A percentile compares a stretch with the other conserved stretches of the same genome.
phyloP scores from a whole-genome alignment of 2,797 vertebrate genomes.

The Buphagus erythrorhynchus region DNA sequence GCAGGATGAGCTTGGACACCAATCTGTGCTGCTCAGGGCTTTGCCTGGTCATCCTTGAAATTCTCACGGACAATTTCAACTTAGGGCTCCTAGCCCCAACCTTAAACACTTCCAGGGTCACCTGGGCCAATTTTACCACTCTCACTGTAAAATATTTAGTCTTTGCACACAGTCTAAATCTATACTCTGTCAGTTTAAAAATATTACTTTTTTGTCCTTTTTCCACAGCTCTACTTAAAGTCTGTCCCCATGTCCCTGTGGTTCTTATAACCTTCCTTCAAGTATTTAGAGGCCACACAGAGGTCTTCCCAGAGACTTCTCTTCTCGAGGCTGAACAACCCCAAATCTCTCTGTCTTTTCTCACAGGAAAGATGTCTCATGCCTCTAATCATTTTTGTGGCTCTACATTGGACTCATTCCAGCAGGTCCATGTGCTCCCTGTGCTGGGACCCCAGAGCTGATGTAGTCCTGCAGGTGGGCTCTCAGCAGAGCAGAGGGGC shows the following conservation, averaged over 20 bases:
- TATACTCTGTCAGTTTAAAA: not conserved
- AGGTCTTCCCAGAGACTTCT: not conserved
- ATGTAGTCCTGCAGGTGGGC: fast-evolving
- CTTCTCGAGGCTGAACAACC: not conserved
- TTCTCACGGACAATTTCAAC: not conserved
- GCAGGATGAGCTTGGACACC: not conserved
- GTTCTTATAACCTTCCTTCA: not conserved
- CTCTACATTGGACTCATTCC: not conserved
- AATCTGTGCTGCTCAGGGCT: not conserved
- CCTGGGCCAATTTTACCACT: not conserved
- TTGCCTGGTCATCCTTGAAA: not conserved
- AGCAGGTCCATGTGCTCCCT: fast-evolving
- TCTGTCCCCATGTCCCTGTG: not conserved
- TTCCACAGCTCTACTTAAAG: not conserved
- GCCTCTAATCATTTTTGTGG: not conserved
- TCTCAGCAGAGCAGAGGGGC: not conserved
- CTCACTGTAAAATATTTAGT: not conserved
- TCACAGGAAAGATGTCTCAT: not conserved
- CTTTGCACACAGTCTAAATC: not conserved
- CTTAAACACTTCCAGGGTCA: not conserved
- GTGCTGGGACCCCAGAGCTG: not conserved
- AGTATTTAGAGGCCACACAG: not conserved
- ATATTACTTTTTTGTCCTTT: not conserved
- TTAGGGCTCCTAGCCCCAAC: fast-evolving
- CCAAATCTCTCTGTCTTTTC: not conserved